Conservation (phyloP, 2,888 invertebrate species). For the Xanthia togata region DNA sequence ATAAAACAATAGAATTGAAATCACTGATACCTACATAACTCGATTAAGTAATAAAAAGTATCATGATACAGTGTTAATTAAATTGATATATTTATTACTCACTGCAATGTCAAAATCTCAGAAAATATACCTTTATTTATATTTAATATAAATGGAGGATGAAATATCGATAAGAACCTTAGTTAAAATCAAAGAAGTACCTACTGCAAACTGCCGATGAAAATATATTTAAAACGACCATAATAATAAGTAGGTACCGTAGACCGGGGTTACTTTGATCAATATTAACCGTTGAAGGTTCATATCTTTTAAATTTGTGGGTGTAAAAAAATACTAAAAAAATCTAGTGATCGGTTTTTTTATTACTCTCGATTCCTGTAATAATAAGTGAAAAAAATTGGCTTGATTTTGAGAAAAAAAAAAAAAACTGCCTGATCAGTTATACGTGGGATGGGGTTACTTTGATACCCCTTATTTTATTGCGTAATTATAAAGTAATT, state of each 20-base stretch:
- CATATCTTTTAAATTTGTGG: too few species aligned
- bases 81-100: constrained; percentile 35
- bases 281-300: too few species aligned
- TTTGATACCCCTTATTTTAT: too few species aligned
- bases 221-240: background rate
- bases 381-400: too few species aligned
- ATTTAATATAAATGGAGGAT: background rate
- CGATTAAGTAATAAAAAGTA: constrained; percentile 13
- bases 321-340: too few species aligned
- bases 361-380: too few species aligned
- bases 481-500: too few species aligned
- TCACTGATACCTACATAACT: background rate
- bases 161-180: background rate
- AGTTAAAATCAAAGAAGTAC: background rate
- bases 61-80: constrained; percentile 13
- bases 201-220: background rate
- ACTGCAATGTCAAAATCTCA: constrained; percentile 19
- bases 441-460: too few species aligned
- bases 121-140: constrained; percentile 1
- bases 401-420: too few species aligned
- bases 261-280: too few species aligned
- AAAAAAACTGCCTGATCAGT: too few species aligned
- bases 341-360: too few species aligned
- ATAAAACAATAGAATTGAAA: constrained; percentile 40
- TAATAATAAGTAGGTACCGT: background rate